Evolutionary conservation across 2,888 invertebrate species (phyloP), one percentile per base, ranked within the genome.

Genomic region (Hymenopus coronatus): DNA sequence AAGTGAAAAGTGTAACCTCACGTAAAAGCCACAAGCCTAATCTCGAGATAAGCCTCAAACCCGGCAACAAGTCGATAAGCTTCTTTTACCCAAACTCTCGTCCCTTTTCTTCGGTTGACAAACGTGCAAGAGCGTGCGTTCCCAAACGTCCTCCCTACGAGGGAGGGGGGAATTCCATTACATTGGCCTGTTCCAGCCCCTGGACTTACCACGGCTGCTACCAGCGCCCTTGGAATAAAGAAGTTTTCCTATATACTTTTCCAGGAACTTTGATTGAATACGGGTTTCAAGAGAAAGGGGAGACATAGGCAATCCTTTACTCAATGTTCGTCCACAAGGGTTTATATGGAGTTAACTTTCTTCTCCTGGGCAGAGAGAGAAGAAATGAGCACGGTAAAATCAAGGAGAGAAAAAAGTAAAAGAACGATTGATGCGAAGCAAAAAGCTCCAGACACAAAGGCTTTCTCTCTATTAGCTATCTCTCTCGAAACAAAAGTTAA

Each of bases 211-310:
- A 27, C 30, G 82, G 82, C 82, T 87, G 33, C 70, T 70, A 81
- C 86, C 70, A 70, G 54, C 33, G 87, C 33, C n/a, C n/a, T 30
- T 85, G 40, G 82, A 84, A 40, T 88, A 88, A 88, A 88, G 88
- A 88, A 88, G 85, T 88, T 88, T 88, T 85, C 82, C 88, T 82
- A 85, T 85, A 88, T 85, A 88, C 88, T 85, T 88, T 85, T 81
- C 87, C 87, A 87, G 84, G 85, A 88, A 89, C 89, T 89, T 89
- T 89, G 89, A 89, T 89, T 89, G 89, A 89, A 88, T 87, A 87
- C 85, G 83, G 84, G 88, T 88, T 88, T 85, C 89, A 33, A 30
- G 89, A 89, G 89, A 88, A 84, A 25, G 25, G 54, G 54, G 54
- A 70, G 54, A 70, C 54, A 70, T 70, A 85, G 88, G 88, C 85